These are phyloP conservation scores for Tachina fera DNA, from an alignment of 2,888 invertebrate genomes.

Conservation along the genomic window DNA sequence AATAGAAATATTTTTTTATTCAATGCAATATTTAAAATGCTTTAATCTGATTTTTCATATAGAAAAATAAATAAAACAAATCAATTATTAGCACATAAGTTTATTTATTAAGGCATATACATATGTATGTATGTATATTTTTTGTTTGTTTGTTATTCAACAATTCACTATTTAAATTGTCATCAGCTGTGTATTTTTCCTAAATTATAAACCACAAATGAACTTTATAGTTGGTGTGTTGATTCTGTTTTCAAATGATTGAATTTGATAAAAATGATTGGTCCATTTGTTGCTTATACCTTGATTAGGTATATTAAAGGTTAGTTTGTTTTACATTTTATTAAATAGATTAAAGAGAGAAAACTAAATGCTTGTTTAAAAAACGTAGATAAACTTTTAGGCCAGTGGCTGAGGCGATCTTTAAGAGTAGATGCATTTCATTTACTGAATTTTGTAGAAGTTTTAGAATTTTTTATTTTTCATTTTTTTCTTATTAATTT, in stretches of 20 bases:
- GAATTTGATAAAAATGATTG: not conserved
- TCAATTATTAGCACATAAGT: constrained; percentile 16
- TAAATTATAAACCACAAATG: constrained; percentile 30
- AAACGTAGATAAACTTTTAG: too few species aligned
- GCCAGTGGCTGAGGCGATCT: too few species aligned
- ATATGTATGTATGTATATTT: too few species aligned
- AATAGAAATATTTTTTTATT: not conserved
- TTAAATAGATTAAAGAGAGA: too few species aligned
- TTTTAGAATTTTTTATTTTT: too few species aligned
- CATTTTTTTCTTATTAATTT: too few species aligned
- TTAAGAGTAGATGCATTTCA: too few species aligned
- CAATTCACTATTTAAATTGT: constrained; percentile 50
- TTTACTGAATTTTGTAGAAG: too few species aligned
- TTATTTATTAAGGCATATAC: not conserved
- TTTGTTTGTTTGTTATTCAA: not conserved
- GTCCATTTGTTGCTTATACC: too few species aligned
- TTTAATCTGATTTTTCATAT: not conserved
- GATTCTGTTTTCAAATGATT: constrained; percentile 16
- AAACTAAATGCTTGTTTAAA: too few species aligned
- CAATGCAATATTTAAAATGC: not conserved
- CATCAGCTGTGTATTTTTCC: constrained; percentile 24
- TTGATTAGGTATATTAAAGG: too few species aligned
- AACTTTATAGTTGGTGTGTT: constrained; percentile 11
- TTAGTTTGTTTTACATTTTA: too few species aligned
- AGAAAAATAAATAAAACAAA: constrained; percentile 13